phyloP scores from a whole-genome alignment of 2,888 invertebrate species.

The Entomobrya multifasciata region DNA sequence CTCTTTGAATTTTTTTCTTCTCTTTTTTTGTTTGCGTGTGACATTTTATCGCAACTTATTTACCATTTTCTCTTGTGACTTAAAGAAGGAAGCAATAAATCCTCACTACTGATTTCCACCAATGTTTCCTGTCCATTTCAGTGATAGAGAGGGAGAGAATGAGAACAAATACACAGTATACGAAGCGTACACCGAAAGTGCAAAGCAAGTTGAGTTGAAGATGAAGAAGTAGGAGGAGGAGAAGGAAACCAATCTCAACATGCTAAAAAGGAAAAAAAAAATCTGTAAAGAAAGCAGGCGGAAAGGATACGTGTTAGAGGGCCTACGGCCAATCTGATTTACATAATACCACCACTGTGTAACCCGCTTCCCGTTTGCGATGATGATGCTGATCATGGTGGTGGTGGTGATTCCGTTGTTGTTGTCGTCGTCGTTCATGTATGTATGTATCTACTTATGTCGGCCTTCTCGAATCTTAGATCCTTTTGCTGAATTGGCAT shows the following conservation, averaged over 20 bases:
- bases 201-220: conserved; percentile 43
- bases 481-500: conserved; percentile 62
- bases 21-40: conserved; percentile 68
- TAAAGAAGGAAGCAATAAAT: conserved; percentile 73
- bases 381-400: conserved; percentile 18
- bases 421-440: neutral
- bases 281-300: conserved; percentile 67
- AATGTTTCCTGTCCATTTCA: conserved; percentile 72
- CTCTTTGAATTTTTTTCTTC: conserved; percentile 66
- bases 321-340: conserved; percentile 73
- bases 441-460: neutral
- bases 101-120: conserved; percentile 71
- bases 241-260: conserved; percentile 72
- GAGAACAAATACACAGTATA: conserved; percentile 24
- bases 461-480: too few relatives aligned
- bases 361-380: conserved; percentile 35
- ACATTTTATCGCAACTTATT: conserved; percentile 73
- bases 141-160: conserved; percentile 57
- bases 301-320: conserved; percentile 70
- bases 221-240: conserved; percentile 57
- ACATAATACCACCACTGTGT: conserved; percentile 66
- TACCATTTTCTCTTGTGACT: conserved; percentile 72
- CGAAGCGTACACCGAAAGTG: neutral
- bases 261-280: conserved; percentile 60
- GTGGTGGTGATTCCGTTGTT: conserved; percentile 18